Conservation (phyloP, 2,888 invertebrate species). For the Drosophila greeni region DNA sequence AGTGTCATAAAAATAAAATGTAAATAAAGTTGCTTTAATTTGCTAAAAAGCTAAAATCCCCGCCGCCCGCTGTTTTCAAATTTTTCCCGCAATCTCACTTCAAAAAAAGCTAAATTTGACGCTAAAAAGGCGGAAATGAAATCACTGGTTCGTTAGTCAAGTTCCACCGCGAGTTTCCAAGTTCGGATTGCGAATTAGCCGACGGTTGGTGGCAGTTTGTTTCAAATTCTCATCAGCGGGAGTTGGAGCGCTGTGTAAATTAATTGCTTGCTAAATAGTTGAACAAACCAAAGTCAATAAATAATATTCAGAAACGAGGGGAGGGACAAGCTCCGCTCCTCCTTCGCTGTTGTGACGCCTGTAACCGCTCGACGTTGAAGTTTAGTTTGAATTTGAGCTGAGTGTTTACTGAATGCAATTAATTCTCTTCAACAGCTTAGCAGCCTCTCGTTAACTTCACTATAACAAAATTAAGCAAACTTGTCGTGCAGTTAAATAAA, state of each 20-base stretch:
- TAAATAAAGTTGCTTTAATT: too few relatives aligned
- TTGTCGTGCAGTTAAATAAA: slow-evolving; percentile 38
- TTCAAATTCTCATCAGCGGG: slow-evolving; percentile 40
- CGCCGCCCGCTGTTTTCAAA: too few relatives aligned
- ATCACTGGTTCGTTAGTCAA: slow-evolving; percentile 52
- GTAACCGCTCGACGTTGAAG: slow-evolving; percentile 3
- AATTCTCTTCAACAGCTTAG: slow-evolving; percentile 60
- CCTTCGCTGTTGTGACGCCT: slow-evolving; percentile 2
- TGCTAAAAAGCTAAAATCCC: too few relatives aligned
- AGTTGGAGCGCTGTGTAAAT: slow-evolving; percentile 49
- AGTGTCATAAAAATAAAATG: too few relatives aligned
- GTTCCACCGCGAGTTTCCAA: slow-evolving; percentile 20
- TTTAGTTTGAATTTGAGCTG: slow-evolving; percentile 6
- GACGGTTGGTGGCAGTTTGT: slow-evolving; percentile 34
- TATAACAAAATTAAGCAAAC: slow-evolving; percentile 33
- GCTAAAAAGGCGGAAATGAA: too few relatives aligned
- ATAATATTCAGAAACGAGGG: neutral
- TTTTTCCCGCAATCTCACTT: too few relatives aligned
- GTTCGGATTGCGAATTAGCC: slow-evolving; percentile 10
- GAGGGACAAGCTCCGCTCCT: neutral
- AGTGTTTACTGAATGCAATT: slow-evolving; percentile 51
- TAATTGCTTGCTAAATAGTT: slow-evolving; percentile 32
- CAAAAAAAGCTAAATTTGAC: too few relatives aligned
- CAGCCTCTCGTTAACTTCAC: slow-evolving; percentile 45
- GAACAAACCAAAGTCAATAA: slow-evolving; percentile 19